Conservation (phyloP, 2,888 invertebrate genomes). For the Epirrhoe alternata region DNA sequence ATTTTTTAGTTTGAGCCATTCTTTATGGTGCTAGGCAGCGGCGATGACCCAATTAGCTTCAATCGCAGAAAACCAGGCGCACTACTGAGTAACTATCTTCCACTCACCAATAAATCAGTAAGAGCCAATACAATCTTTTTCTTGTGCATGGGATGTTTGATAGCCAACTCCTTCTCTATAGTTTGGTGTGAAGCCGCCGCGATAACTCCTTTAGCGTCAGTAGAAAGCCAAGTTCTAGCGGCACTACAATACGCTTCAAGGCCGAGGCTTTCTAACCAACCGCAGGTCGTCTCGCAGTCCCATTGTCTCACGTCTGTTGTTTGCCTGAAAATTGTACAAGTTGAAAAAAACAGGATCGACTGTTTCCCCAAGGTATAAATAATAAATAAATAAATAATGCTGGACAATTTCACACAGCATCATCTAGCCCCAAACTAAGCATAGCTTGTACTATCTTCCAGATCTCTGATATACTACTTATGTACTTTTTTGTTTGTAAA, state of each 20-base stretch:
- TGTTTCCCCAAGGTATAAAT: background rate
- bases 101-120: constrained; percentile 84
- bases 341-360: background rate
- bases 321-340: constrained; percentile 72
- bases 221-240: constrained; percentile 93
- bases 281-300: constrained; percentile 91
- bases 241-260: constrained; percentile 92
- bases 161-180: constrained; percentile 94
- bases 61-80: background rate
- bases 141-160: constrained; percentile 94
- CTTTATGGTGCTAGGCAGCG: no score
- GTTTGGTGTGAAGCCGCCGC: constrained; percentile 91
- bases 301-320: constrained; percentile 92
- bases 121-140: constrained; percentile 95
- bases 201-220: constrained; percentile 86
- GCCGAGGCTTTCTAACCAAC: constrained; percentile 92
- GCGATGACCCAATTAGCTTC: no score
- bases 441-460: no score
- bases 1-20: no score
- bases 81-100: background rate
- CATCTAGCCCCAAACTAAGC: no score
- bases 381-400: no score
- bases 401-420: no score
- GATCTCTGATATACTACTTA: no score
- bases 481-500: no score